These are phyloP conservation scores for Drosophila guanche DNA, from an alignment of 1,140 invertebrate genomes.

Conservation along the genomic window DNA sequence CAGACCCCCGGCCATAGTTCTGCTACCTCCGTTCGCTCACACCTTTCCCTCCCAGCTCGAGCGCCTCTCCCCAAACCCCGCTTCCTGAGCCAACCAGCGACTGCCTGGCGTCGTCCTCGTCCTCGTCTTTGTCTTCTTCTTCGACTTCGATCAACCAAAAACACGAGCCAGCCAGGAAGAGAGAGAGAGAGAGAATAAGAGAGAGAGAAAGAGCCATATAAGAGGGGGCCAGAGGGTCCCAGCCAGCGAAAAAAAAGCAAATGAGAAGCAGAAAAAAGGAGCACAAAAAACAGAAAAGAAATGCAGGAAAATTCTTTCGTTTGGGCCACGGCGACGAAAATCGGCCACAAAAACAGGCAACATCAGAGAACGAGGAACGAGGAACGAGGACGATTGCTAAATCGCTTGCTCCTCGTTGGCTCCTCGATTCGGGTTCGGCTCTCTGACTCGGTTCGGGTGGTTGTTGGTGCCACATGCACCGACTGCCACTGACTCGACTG, in stretches of 20 bases:
- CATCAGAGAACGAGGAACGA: not conserved
- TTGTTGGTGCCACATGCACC: not conserved
- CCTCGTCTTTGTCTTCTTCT: conserved; percentile 42
- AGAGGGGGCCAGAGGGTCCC: not conserved
- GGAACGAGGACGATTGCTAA: conserved; percentile 25
- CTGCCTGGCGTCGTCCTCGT: conserved; percentile 39
- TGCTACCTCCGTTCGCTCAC: too few relatives aligned
- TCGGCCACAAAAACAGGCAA: conserved; percentile 76
- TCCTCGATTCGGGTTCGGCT: conserved; percentile 61
- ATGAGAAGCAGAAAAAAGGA: conserved; percentile 10
- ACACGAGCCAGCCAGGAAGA: conserved; percentile 5
- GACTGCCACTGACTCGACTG: not conserved
- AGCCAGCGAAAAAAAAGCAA: conserved; percentile 18
- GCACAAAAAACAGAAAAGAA: conserved; percentile 35
- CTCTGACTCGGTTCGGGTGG: conserved; percentile 36
- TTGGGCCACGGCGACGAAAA: conserved; percentile 64
- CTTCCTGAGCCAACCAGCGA: conserved; percentile 14
- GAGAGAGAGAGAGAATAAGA: too few relatives aligned
- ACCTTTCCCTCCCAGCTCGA: too few relatives aligned
- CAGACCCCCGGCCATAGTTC: not conserved
- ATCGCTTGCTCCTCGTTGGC: conserved; percentile 70
- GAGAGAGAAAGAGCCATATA: too few relatives aligned
- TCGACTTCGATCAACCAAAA: conserved; percentile 67
- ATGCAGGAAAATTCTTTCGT: conserved; percentile 64
- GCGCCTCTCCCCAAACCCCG: conserved; percentile 12